Evolutionary conservation across 2,113 vertebrate genomes (phyloP).

Genomic region (Macaca nemestrina): DNA sequence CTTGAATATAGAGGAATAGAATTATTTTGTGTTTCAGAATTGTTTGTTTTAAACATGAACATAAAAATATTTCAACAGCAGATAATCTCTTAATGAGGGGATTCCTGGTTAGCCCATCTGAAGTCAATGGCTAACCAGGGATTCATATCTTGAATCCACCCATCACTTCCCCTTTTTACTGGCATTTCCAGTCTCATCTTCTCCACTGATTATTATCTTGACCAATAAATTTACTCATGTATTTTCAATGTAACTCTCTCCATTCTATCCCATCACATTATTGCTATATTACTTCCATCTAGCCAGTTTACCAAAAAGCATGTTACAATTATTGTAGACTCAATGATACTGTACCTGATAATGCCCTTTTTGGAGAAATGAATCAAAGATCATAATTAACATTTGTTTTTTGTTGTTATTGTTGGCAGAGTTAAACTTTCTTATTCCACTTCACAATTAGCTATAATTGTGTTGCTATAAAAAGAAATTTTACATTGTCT

Average conservation of each 20-base stretch:
- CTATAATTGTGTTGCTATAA: neutral
- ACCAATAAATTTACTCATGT: neutral
- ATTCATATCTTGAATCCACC: neutral
- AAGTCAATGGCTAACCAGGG: neutral
- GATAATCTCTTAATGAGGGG: neutral
- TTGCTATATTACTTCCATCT: neutral
- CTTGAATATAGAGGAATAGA: neutral
- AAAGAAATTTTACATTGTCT: neutral
- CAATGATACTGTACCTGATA: neutral
- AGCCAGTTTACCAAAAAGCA: neutral
- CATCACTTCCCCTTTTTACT: neutral
- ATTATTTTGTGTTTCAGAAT: conserved; percentile 4
- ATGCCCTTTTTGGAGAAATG: neutral
- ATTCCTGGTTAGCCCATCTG: neutral
- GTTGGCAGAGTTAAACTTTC: neutral
- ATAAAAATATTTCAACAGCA: conserved; percentile 2
- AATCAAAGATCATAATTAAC: neutral
- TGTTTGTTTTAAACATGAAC: neutral
- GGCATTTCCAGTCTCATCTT: neutral
- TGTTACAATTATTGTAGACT: neutral
- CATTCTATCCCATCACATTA: neutral
- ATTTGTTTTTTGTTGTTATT: neutral
- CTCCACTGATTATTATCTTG: neutral
- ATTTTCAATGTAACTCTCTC: neutral
- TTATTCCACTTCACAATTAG: neutral